Percentiles rank a stretch among this genome's conserved stretches.
Evolutionary conservation across 2,888 invertebrate genomes (phyloP).

Genomic region (Zygogramma bicolorata): DNA sequence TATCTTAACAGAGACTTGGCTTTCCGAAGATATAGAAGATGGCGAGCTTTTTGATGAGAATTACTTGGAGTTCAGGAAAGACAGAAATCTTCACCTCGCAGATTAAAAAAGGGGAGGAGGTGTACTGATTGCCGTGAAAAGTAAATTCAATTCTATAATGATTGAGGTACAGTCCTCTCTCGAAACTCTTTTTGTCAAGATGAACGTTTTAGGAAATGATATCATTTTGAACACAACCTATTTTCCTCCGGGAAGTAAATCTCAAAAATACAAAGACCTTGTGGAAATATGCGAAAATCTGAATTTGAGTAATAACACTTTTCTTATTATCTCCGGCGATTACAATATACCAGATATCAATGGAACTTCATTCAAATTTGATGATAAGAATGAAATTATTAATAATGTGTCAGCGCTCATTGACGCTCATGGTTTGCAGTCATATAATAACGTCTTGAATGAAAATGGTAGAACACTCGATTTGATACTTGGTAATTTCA

Average conservation of each 20-base stretch:
- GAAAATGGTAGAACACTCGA: neutral
- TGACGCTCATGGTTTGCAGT: neutral
- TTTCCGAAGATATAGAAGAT: too few species aligned
- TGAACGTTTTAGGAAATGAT: neutral
- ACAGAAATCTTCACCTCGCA: too few species aligned
- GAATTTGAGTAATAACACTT: neutral
- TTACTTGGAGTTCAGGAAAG: too few species aligned
- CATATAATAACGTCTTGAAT: neutral
- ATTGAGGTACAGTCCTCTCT: too few species aligned
- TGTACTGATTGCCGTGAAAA: too few species aligned
- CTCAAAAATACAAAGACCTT: neutral
- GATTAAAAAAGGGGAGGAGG: too few species aligned
- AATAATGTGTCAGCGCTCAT: neutral
- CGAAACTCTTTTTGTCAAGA: neutral
- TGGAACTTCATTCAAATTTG: neutral
- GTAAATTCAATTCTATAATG: too few species aligned
- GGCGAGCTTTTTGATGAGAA: too few species aligned
- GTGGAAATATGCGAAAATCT: neutral
- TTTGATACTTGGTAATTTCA: neutral
- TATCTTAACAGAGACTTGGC: too few species aligned
- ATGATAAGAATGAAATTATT: neutral
- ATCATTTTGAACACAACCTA: neutral
- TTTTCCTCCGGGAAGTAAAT: neutral
- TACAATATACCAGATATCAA: neutral
- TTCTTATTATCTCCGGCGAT: neutral